A percentile compares a stretch with the other conserved stretches of the same genome.
phyloP scores from a whole-genome alignment of 2,113 vertebrate species.

The Stegastes partitus region DNA sequence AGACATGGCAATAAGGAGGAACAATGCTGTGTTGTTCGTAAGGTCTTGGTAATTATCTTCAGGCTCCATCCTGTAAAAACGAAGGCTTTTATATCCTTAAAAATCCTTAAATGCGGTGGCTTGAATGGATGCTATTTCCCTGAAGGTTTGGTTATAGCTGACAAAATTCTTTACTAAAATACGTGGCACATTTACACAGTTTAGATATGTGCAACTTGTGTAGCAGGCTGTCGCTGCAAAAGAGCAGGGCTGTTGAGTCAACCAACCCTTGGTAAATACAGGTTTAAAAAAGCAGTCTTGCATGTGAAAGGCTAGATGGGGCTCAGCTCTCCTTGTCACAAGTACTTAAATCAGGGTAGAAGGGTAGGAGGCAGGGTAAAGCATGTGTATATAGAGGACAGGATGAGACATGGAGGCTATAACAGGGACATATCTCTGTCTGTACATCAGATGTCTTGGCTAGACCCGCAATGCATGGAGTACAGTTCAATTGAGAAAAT shows the following conservation, averaged over 20 bases:
- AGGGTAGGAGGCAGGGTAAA: constrained; percentile 34
- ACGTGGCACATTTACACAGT: too few relatives aligned
- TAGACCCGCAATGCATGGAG: neutral
- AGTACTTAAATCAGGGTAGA: constrained; percentile 44
- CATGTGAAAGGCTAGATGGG: constrained; percentile 61
- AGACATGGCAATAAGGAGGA: constrained; percentile 21
- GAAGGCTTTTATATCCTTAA: constrained; percentile 2
- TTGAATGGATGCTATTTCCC: constrained; percentile 3
- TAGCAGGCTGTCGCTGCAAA: constrained; percentile 36
- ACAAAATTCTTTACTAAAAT: neutral
- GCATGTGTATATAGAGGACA: constrained; percentile 19
- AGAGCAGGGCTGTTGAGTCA: constrained; percentile 51
- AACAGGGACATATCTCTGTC: neutral
- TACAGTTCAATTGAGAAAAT: neutral
- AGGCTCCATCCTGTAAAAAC: constrained; percentile 9
- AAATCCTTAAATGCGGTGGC: neutral
- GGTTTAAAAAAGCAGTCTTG: constrained; percentile 54
- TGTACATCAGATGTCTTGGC: constrained; percentile 4
- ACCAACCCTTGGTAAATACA: constrained; percentile 39
- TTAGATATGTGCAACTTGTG: constrained; percentile 6
- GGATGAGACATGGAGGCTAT: constrained; percentile 12
- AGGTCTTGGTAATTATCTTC: constrained; percentile 35
- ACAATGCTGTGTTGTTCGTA: constrained; percentile 20
- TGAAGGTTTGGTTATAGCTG: neutral
- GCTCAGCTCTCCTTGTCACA: constrained; percentile 67